Percentiles rank a stretch among this genome's conserved stretches.
phyloP scores from a whole-genome alignment of 2,113 vertebrate genomes.

The Ranitomeya imitator region DNA sequence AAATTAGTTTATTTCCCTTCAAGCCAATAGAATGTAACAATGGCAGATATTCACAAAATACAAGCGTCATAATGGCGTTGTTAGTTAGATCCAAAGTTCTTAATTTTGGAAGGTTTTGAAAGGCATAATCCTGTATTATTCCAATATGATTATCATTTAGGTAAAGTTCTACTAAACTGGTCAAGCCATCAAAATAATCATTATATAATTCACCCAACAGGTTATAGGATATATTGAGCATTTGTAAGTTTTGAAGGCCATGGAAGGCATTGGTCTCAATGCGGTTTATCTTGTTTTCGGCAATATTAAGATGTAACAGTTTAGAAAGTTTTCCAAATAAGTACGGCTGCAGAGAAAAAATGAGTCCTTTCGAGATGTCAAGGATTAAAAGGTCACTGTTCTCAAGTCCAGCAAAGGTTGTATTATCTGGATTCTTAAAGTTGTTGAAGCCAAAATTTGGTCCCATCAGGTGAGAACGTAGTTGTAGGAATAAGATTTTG shows the following conservation, averaged over 20 bases:
- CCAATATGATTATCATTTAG: slow-evolving; percentile 86
- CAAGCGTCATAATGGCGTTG: slow-evolving; percentile 75
- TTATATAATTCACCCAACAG: slow-evolving; percentile 78
- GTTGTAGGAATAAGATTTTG: slow-evolving; percentile 66
- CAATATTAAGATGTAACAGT: slow-evolving; percentile 71
- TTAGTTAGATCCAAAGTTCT: slow-evolving; percentile 73
- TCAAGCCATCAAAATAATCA: slow-evolving; percentile 73
- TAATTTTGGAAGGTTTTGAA: slow-evolving; percentile 71
- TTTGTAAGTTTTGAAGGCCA: slow-evolving; percentile 72
- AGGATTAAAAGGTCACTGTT: slow-evolving; percentile 69
- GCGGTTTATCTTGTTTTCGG: slow-evolving; percentile 79
- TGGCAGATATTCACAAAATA: slow-evolving; percentile 66
- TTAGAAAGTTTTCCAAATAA: slow-evolving; percentile 72
- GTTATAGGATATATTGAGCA: slow-evolving; percentile 82
- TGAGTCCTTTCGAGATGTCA: slow-evolving; percentile 70
- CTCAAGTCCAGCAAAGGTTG: slow-evolving; percentile 79
- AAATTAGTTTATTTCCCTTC: slow-evolving; percentile 75
- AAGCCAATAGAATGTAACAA: slow-evolving; percentile 65
- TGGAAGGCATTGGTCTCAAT: slow-evolving; percentile 75
- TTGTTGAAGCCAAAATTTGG: slow-evolving; percentile 75
- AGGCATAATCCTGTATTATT: slow-evolving; percentile 66
- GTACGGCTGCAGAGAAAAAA: slow-evolving; percentile 74
- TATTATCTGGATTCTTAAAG: slow-evolving; percentile 73
- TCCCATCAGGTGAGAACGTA: slow-evolving; percentile 67
- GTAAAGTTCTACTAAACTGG: slow-evolving; percentile 69